Conservation (phyloP, 2,888 invertebrate genomes). For the Augochlorella aurata region DNA sequence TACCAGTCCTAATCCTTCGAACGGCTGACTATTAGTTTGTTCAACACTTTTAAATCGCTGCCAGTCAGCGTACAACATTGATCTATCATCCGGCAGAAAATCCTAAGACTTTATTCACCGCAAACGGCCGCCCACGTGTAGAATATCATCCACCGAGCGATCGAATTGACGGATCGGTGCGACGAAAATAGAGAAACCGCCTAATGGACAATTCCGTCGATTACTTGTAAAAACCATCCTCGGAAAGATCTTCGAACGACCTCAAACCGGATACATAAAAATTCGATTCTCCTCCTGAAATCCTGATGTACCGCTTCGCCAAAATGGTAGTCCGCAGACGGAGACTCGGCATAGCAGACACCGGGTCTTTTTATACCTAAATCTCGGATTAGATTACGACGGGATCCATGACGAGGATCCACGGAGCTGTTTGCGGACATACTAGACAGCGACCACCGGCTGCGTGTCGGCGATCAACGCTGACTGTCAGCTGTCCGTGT, state of each 20-base stretch:
- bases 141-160: not conserved
- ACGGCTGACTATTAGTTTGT: not conserved
- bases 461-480: conserved; percentile 51
- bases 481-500: conserved; percentile 77
- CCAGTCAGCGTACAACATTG: not conserved
- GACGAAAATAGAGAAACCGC: not conserved
- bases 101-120: not conserved
- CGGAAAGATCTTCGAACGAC: too few species aligned
- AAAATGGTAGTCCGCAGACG: too few species aligned
- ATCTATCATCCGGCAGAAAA: not conserved
- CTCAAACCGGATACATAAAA: too few species aligned
- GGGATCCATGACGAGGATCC: not conserved
- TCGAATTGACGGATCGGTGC: not conserved
- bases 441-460: conserved; percentile 35
- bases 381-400: conserved; percentile 23
- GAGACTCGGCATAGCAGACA: too few species aligned
- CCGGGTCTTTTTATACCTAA: not conserved
- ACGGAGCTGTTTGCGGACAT: not conserved
- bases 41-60: not conserved
- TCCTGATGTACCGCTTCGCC: too few species aligned
- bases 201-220: not conserved
- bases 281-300: too few species aligned
- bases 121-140: not conserved
- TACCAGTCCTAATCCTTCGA: not conserved
- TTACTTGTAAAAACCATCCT: not conserved